Base-by-base conservation (phyloP, 2,888 invertebrate genomes). In the Papilio protenor region DNA sequence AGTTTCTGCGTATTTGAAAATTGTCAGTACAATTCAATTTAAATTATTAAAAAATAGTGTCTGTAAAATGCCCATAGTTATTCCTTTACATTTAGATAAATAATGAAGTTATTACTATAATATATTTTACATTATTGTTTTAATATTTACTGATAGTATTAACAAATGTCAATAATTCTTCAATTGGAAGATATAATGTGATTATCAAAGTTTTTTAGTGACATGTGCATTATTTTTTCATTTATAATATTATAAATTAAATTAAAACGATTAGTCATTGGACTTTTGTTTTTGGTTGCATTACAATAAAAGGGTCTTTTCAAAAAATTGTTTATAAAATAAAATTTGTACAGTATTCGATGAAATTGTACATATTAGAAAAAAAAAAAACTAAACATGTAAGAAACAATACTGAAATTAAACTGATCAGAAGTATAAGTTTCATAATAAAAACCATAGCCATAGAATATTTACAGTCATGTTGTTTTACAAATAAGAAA, bases 1-100 rank as follows among this genome's bases (percentile, higher is more conserved):
- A 76, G 23, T 75, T 76, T 69, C 76, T 76, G 59, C 18, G 33
- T 55, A 72, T 76, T 47, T 52, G 11, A 55, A 75, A 75, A 71
- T 52, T 66, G 69, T 78, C 73, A 76, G 69, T 73, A 78, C 69
- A 70, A 21, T 16, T 52, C 52, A 75, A 52, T 47, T 77, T 64
- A 72, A 64, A 78, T 57, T 59, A 33, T 21, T 71, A 70, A 75
- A 75, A 59, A 49, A 11, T 59, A 66, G 21, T 14, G 23, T 57
- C 16, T 59, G 14, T 70, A 27, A 71, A 75, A 78, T 72, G 64
- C 72, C 78, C 71, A 76, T 23, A n/a, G 33, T 75, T 64, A 64
- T 18, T 49, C 52, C 45, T 55, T 59, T 74, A 47, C 49, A 70
- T 74, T 70, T 77, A 27, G 69, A 79, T 76, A 79, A 73, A 57